These are phyloP conservation scores for Odontomyia ornata DNA, from an alignment of 2,888 invertebrate genomes.

Conservation along the genomic window DNA sequence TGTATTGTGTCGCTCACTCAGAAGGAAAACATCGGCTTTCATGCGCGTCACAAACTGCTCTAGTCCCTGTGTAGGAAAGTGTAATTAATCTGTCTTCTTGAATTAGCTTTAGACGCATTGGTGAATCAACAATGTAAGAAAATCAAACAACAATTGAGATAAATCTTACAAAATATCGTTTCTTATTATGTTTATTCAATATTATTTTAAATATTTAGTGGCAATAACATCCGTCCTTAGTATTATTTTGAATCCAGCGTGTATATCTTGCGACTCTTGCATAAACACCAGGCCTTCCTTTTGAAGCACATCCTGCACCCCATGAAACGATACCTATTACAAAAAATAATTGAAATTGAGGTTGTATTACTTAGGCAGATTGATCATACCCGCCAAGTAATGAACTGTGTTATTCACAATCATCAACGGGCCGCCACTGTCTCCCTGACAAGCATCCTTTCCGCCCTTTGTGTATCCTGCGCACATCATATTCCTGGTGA, in stretches of 20 bases:
- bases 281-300: constrained; percentile 46
- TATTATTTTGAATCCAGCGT: constrained; percentile 37
- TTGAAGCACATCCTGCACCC: constrained; percentile 43
- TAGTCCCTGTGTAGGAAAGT: no score
- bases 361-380: not conserved
- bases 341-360: not conserved
- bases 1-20: no score
- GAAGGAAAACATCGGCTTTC: no score
- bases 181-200: no score
- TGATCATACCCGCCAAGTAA: constrained; percentile 18
- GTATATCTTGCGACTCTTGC: constrained; percentile 44
- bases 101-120: no score
- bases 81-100: no score
- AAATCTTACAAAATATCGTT: no score
- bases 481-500: constrained; percentile 61
- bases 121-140: not conserved
- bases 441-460: constrained; percentile 62
- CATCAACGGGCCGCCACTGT: constrained; percentile 60
- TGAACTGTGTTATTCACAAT: constrained; percentile 28
- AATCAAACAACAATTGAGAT: not conserved
- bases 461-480: constrained; percentile 59
- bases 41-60: no score
- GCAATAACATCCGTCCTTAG: constrained; percentile 44
- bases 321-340: constrained; percentile 46
- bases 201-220: no score